Base-by-base conservation (phyloP, 2,797 vertebrate species). In the Paratrypauchen microcephalus region DNA sequence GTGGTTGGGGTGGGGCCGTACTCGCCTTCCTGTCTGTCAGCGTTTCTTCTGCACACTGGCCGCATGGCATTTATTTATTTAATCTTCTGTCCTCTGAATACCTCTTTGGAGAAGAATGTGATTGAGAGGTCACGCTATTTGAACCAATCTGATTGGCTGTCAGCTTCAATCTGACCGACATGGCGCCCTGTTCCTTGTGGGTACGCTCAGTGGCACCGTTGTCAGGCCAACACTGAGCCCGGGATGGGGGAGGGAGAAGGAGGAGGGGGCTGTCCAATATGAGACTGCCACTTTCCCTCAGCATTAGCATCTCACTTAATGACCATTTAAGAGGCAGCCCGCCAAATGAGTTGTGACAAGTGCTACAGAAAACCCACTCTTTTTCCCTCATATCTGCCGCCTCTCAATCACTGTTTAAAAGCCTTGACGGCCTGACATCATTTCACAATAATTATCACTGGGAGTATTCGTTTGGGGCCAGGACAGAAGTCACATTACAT, bases 381-480 rank as follows among this genome's bases (percentile, higher is more conserved):
- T 94, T 95, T 93, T 85, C 90, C 92, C 94, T 92, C 89, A 93
- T 95, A 94, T 95, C 94, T 93, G 93, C 94, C 88, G 89, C 93
- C 95, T 93, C 94, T 95, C 94, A 92, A 95, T 97, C 95, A 95
- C 88, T 91, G 91, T 94, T 94, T 95, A 95, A 95, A 95, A 91
- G 94, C 94, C 88, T 92, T 94, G 95, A 96, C 95, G 94, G 95
- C 94, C 95, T 95, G 95, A 97, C 96, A 97, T 97, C 93, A 97
- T 97, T 97, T 94, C 84, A 86, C 95, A 94, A 97, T 98, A 97
- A 99, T 97, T 97, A 97, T 96, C 95, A 97, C 95, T 97, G 92
- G 72, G 93, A 96, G 95, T 45, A 94, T 95, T 96, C 94, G 92
- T 94, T 89, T 93, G 73, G 52, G 92, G 85, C 86, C 94, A 71